Conservation (phyloP, 2,797 vertebrate species). For the Hafferia zeledoni region DNA sequence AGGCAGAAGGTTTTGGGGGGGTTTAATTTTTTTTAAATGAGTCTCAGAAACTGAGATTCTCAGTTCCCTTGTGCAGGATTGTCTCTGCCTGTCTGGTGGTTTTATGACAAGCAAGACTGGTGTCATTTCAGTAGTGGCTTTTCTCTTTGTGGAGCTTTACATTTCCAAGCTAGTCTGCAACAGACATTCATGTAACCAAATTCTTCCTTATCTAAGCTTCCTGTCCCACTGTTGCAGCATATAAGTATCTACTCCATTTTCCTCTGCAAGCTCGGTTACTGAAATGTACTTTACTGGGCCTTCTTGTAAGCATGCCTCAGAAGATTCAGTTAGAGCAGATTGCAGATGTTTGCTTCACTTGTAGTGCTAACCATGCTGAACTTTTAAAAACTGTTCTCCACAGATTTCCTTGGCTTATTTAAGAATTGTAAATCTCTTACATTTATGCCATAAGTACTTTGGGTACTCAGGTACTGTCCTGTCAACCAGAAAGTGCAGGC, state of each 20-base stretch:
- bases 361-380: background rate
- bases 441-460: background rate
- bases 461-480: background rate
- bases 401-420: background rate
- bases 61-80: background rate
- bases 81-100: background rate
- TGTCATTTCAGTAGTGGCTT: background rate
- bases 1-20: background rate
- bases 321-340: background rate
- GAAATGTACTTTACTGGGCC: background rate
- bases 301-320: background rate
- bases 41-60: background rate
- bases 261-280: background rate
- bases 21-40: background rate
- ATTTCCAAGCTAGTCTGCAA: background rate
- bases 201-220: background rate
- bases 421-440: background rate
- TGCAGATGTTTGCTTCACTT: conserved; percentile 10
- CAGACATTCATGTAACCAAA: background rate
- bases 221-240: background rate
- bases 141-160: background rate
- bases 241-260: background rate
- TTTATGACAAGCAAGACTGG: background rate
- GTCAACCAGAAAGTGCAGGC: background rate
- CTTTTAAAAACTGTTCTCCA: background rate